These are phyloP conservation scores for Peromyscus melanophrys DNA, from an alignment of 2,797 vertebrate species.

Conservation along the genomic window DNA sequence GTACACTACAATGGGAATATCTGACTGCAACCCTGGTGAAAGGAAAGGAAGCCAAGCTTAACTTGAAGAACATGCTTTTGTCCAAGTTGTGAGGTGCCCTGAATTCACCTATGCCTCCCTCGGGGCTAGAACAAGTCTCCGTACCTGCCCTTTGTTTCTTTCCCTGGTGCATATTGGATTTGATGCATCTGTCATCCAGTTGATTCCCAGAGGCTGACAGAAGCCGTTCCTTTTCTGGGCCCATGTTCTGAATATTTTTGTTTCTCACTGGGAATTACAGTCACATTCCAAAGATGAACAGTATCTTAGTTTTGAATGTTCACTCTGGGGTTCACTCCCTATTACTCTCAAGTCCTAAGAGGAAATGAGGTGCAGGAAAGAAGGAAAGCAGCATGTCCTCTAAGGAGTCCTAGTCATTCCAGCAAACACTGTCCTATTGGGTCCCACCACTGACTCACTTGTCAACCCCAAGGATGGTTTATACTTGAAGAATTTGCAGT, in stretches of 20 bases:
- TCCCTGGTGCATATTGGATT: neutral
- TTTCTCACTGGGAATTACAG: neutral
- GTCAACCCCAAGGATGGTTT: neutral
- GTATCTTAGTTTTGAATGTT: neutral
- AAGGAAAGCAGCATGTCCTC: neutral
- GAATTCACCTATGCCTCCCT: neutral
- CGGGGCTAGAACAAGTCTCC: neutral
- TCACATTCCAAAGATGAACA: neutral
- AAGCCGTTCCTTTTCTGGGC: neutral
- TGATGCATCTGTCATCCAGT: neutral
- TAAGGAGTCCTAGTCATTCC: neutral
- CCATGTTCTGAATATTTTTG: neutral
- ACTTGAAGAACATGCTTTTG: neutral
- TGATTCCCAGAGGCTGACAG: neutral
- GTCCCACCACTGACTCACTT: no score
- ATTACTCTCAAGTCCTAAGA: neutral
- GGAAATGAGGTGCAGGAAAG: neutral
- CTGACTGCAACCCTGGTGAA: neutral
- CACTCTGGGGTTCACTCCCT: neutral
- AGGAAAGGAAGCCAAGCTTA: neutral
- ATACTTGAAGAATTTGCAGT: neutral
- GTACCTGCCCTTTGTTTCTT: neutral
- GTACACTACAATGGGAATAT: neutral
- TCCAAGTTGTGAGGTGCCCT: neutral
- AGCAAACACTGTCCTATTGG: neutral